These are phyloP conservation scores for Beaufortia kweichowensis DNA, from an alignment of 2,113 vertebrate species.

Conservation along the genomic window DNA sequence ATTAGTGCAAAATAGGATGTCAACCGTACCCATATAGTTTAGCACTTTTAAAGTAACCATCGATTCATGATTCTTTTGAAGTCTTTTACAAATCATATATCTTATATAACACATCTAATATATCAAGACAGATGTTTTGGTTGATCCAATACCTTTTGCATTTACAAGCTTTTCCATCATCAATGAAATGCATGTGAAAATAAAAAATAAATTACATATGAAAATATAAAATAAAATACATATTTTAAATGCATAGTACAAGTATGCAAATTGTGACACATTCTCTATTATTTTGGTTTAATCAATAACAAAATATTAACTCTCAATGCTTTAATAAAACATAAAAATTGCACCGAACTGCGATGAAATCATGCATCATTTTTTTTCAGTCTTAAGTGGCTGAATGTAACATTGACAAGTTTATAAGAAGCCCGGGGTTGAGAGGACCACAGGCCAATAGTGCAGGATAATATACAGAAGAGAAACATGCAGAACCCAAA, in stretches of 20 bases:
- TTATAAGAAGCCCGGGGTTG: slow-evolving; percentile 27
- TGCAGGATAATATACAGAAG: slow-evolving; percentile 35
- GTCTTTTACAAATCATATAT: no score
- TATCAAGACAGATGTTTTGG: no score
- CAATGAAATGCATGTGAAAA: neutral
- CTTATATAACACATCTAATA: no score
- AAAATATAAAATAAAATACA: no score
- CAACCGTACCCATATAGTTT: neutral
- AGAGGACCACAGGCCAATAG: slow-evolving; percentile 26
- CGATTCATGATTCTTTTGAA: no score
- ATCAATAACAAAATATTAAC: neutral
- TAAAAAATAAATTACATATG: no score
- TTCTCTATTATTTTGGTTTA: neutral
- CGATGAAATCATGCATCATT: neutral
- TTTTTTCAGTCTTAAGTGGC: slow-evolving; percentile 4
- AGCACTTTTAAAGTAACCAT: no score
- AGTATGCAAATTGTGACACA: neutral
- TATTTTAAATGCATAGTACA: neutral
- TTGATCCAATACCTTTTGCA: no score
- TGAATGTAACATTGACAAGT: slow-evolving; percentile 5
- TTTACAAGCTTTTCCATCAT: no score
- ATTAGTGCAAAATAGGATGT: slow-evolving; percentile 2
- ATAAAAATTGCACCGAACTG: neutral
- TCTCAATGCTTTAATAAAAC: neutral
- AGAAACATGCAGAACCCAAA: slow-evolving; percentile 45